Evolutionary conservation across 2,113 vertebrate species (phyloP).

Genomic region (human): GRCh38 chr4:21501501-21502000

Average conservation of each 20-base stretch:
- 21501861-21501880: not conserved
- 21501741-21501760: not conserved
- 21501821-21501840: not conserved
- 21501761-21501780: not conserved
- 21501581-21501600: conserved; percentile 40
- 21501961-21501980: not conserved
- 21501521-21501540: not conserved
- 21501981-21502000: too few relatives aligned
- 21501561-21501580: not conserved
- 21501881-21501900: not conserved
- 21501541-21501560: not conserved
- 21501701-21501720: not conserved
- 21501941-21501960: not conserved
- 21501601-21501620: not conserved
- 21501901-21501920: not conserved
- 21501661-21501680: conserved; percentile 73
- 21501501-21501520: not conserved
- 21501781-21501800: not conserved
- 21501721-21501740: not conserved
- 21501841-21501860: not conserved
- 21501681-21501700: not conserved
- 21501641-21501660: conserved; percentile 48
- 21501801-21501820: fast-evolving
- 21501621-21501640: not conserved
- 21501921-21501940: not conserved